phyloP scores from a whole-genome alignment of 2,113 vertebrate genomes.

The Mesembrinibis cayennensis region DNA sequence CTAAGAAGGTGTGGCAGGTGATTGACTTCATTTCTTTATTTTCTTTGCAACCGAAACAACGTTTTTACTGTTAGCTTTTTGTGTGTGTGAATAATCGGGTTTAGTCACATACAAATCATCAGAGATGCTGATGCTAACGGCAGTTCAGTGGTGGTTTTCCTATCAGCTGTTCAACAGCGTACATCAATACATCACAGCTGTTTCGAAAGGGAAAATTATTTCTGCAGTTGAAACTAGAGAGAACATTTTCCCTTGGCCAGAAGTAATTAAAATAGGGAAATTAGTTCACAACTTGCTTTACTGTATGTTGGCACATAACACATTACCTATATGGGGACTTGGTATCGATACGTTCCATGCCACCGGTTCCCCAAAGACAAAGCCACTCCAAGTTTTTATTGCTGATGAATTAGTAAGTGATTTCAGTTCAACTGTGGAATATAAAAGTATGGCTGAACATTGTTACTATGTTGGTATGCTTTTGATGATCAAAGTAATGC shows the following conservation, averaged over 20 bases:
- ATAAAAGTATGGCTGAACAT: neutral
- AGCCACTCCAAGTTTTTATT: neutral
- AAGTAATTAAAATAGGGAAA: neutral
- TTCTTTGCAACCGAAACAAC: neutral
- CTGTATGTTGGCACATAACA: neutral
- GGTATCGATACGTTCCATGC: accelerated
- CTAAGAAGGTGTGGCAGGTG: neutral
- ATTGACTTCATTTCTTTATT: neutral
- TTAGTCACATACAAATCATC: no score
- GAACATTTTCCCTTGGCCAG: neutral
- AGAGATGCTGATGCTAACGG: neutral
- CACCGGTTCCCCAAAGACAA: neutral
- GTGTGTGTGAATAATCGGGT: no score
- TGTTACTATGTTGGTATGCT: no score
- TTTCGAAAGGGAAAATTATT: neutral
- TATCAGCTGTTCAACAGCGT: neutral
- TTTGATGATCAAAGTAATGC: neutral
- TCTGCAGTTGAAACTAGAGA: neutral
- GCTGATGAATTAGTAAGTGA: neutral
- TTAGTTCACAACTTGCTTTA: neutral
- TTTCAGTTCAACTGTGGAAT: neutral
- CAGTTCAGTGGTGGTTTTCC: neutral
- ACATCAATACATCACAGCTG: neutral
- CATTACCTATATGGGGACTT: neutral
- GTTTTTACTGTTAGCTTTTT: neutral